A percentile compares a stretch with the other conserved stretches of the same genome.
These are phyloP conservation scores for Himalopsyche kuldschensis DNA, from an alignment of 2,888 invertebrate genomes.

Conservation along the genomic window DNA sequence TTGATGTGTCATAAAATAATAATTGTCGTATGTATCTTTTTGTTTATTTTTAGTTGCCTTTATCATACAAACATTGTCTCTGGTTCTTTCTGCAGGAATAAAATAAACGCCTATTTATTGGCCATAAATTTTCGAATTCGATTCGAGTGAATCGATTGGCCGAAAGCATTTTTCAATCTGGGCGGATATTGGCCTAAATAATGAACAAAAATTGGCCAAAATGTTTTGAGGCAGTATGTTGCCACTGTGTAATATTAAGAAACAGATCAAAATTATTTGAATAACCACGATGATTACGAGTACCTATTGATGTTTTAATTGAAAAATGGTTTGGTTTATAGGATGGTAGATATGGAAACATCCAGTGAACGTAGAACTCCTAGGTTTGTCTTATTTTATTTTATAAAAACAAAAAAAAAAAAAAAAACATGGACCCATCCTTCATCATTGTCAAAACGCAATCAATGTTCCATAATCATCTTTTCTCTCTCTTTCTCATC, in stretches of 20 bases:
- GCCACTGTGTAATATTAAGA: too few species aligned
- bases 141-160: neutral
- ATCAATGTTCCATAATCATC: neutral
- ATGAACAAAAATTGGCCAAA: neutral
- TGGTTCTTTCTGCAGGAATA: too few species aligned
- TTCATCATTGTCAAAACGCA: neutral
- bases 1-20: too few species aligned
- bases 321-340: slow-evolving; percentile 46
- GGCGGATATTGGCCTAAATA: neutral
- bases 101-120: too few species aligned
- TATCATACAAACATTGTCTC: too few species aligned
- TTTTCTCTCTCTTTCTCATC: neutral
- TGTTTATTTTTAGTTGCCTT: too few species aligned
- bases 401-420: neutral
- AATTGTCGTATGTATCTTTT: too few species aligned
- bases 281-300: neutral
- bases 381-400: slow-evolving; percentile 60
- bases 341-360: slow-evolving; percentile 69
- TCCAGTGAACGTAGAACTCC: slow-evolving; percentile 69
- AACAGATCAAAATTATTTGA: too few species aligned
- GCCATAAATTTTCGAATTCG: too few species aligned
- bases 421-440: neutral
- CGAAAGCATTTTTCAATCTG: neutral
- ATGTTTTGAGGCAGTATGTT: too few species aligned
- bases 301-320: slow-evolving; percentile 35